These are phyloP conservation scores for Psilopogon haemacephalus DNA, from an alignment of 2,113 vertebrate species.

Conservation along the genomic window DNA sequence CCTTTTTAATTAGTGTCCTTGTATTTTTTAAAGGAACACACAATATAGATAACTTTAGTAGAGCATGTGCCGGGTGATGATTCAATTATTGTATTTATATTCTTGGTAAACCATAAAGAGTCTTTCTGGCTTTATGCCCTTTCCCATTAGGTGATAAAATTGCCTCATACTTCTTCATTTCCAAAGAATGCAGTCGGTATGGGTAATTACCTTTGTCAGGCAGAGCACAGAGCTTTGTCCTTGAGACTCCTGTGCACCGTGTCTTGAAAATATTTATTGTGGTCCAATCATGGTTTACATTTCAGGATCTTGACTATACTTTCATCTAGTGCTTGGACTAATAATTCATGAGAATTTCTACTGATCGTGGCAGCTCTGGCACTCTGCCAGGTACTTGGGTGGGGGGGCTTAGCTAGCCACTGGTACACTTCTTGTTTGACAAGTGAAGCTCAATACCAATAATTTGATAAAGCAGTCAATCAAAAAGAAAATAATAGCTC, in stretches of 20 bases:
- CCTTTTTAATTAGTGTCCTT: constrained; percentile 41
- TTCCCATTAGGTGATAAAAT: constrained; percentile 67
- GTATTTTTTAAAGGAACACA: constrained; percentile 42
- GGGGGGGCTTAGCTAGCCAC: not conserved
- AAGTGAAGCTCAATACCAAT: not conserved
- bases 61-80: constrained; percentile 6
- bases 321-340: not conserved
- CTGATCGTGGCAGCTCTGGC: not conserved
- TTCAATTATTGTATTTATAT: constrained; percentile 62
- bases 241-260: constrained; percentile 25
- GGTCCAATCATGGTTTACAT: not conserved
- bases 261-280: constrained; percentile 21
- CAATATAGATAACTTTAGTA: constrained; percentile 6
- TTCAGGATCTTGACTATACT: constrained; percentile 15
- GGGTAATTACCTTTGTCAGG: constrained; percentile 58
- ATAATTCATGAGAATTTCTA: not conserved
- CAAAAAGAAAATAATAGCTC: not conserved
- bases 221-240: constrained; percentile 48
- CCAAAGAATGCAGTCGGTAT: constrained; percentile 10
- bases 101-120: constrained; percentile 56
- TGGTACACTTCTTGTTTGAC: not conserved
- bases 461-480: not conserved
- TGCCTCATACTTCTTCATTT: constrained; percentile 67
- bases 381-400: not conserved
- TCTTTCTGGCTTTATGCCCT: constrained; percentile 60